Percentiles rank a stretch among this genome's conserved stretches.
Evolutionary conservation across 1,140 invertebrate genomes (phyloP).

Genomic region (Ericerus pela): DNA sequence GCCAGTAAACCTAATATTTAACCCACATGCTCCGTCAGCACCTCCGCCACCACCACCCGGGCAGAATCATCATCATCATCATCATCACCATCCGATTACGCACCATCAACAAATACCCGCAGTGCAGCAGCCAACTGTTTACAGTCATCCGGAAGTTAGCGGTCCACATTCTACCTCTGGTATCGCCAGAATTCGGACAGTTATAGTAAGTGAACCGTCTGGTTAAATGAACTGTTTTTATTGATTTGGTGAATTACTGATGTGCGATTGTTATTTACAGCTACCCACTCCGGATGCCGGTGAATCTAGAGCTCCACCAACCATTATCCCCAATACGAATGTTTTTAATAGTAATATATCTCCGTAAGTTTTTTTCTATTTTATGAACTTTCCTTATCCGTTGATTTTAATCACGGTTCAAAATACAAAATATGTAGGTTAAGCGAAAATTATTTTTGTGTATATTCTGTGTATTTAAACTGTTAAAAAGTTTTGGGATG

Average conservation of each 20-base stretch:
- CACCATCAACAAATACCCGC: background rate
- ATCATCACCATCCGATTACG: background rate
- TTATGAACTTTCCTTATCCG: no score
- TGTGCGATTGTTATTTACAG: background rate
- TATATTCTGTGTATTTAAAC: no score
- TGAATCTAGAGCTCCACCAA: background rate
- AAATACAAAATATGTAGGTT: no score
- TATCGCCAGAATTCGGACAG: background rate
- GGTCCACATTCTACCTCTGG: background rate
- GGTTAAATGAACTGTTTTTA: background rate
- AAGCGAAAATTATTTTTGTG: no score
- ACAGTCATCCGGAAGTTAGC: background rate
- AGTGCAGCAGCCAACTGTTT: slow-evolving; percentile 1
- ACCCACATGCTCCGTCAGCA: background rate
- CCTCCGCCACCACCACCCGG: background rate
- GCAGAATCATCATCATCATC: slow-evolving; percentile 2
- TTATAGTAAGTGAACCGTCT: no score
- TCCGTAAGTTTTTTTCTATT: background rate
- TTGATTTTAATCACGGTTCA: no score
- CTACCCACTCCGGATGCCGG: background rate
- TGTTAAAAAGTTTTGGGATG: no score
- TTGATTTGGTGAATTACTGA: background rate
- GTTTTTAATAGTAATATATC: background rate
- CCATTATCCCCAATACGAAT: background rate
- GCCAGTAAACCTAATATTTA: background rate